These are phyloP conservation scores for Pavo muticus DNA, from an alignment of 2,113 vertebrate species.

Conservation along the genomic window DNA sequence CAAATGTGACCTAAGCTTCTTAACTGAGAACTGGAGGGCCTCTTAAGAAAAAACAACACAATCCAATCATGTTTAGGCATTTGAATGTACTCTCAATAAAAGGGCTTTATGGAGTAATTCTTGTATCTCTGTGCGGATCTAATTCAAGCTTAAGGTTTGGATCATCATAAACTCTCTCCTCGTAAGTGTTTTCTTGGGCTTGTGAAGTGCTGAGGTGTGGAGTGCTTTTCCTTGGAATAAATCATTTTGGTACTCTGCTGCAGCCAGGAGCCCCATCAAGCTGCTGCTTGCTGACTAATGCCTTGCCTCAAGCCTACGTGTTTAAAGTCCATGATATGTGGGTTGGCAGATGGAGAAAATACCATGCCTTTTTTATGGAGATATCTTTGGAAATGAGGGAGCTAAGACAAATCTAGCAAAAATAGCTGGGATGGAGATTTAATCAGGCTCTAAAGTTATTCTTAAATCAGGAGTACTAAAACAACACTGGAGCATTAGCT, in stretches of 20 bases:
- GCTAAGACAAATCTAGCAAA: neutral
- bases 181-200: neutral
- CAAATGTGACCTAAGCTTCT: neutral
- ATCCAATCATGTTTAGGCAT: neutral
- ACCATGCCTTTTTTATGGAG: conserved; percentile 22
- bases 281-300: conserved; percentile 28
- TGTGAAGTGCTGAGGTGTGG: neutral
- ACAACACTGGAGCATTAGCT: neutral
- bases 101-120: neutral
- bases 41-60: conserved; percentile 11
- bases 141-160: conserved; percentile 7
- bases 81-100: neutral
- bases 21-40: neutral
- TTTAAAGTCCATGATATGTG: neutral
- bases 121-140: neutral
- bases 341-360: conserved; percentile 54
- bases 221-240: neutral
- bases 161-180: neutral
- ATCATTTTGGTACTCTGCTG: neutral
- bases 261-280: neutral
- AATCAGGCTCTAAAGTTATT: neutral
- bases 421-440: conserved; percentile 1
- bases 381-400: conserved; percentile 41
- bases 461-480: neutral
- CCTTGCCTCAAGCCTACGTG: neutral